Percentiles rank a stretch among this genome's conserved stretches.
phyloP scores from a whole-genome alignment of 2,797 vertebrate species.

The Rhinoraja longicauda region DNA sequence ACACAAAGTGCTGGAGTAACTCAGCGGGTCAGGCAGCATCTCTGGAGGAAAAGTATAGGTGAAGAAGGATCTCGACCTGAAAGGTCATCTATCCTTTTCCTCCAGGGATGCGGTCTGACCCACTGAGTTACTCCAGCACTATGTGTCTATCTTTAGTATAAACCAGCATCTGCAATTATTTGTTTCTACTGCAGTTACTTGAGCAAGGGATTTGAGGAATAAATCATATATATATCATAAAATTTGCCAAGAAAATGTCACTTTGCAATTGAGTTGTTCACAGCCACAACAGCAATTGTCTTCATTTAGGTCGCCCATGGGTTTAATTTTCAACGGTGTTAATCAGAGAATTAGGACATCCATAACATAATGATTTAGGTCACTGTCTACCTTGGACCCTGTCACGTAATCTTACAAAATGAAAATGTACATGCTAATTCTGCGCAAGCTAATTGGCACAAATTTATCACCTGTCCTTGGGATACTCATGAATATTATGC shows the following conservation, averaged over 20 bases:
- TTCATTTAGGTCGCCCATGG: constrained; percentile 16
- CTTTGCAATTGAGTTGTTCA: constrained; percentile 21
- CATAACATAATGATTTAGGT: constrained; percentile 37
- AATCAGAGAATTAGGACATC: constrained; percentile 33
- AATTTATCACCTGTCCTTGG: constrained; percentile 33
- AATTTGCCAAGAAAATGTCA: constrained; percentile 31
- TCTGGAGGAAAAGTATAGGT: too few species aligned
- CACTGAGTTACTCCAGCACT: too few species aligned
- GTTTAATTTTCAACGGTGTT: constrained; percentile 29
- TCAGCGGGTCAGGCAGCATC: too few species aligned
- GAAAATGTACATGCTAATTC: constrained; percentile 30
- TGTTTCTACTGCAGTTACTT: too few species aligned
- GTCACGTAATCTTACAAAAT: constrained; percentile 34
- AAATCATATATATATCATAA: constrained; percentile 12
- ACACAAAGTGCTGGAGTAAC: too few species aligned
- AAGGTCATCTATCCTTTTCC: too few species aligned
- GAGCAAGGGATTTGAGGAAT: neutral
- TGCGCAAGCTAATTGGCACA: constrained; percentile 34
- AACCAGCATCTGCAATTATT: too few species aligned
- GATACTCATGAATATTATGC: constrained; percentile 27
- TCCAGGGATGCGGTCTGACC: too few species aligned
- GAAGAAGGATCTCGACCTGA: too few species aligned
- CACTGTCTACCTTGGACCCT: constrained; percentile 15
- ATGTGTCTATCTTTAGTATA: too few species aligned
- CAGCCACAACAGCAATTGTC: constrained; percentile 16